Evolutionary conservation across 2,113 vertebrate genomes (phyloP).

Genomic region (Oncorhynchus tshawytscha): DNA sequence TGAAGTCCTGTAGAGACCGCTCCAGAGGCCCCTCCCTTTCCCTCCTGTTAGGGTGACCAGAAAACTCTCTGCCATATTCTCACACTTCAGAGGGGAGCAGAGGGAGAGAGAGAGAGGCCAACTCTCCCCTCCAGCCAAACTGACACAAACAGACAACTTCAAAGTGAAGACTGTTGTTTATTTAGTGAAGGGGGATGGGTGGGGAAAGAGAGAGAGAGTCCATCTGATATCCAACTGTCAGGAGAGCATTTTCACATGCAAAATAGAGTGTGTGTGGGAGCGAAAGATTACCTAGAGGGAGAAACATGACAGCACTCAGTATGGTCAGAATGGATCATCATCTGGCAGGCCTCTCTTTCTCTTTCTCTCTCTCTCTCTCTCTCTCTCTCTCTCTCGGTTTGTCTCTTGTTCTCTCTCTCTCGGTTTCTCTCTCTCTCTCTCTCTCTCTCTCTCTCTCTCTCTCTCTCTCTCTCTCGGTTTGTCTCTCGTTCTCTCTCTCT

Average conservation of each 20-base stretch:
- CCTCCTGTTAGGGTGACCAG: conserved; percentile 39
- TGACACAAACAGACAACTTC: conserved; percentile 78
- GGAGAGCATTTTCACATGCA: conserved; percentile 77
- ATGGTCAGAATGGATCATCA: conserved; percentile 56
- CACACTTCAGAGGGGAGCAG: conserved; percentile 30
- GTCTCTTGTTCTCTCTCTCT: too few relatives aligned
- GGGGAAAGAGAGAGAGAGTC: conserved; percentile 31
- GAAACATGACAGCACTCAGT: conserved; percentile 75
- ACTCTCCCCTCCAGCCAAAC: conserved; percentile 71
- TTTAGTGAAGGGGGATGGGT: conserved; percentile 60
- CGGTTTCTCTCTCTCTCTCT: too few relatives aligned
- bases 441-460: too few relatives aligned
- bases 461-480: too few relatives aligned
- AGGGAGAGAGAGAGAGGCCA: conserved; percentile 38
- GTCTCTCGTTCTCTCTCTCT: too few relatives aligned
- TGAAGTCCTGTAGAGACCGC: conserved; percentile 18
- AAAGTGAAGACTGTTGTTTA: conserved; percentile 78
- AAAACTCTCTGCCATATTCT: conserved; percentile 55
- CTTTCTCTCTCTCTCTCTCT: conserved; percentile 16
- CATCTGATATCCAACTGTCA: conserved; percentile 76
- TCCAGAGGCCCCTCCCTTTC: conserved; percentile 1
- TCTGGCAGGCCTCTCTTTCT: not conserved
- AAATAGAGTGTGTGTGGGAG: conserved; percentile 54
- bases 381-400: too few relatives aligned
- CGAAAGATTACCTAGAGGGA: conserved; percentile 77